Conservation (phyloP, 2,113 vertebrate genomes). For the Thamnophis sirtalis region DNA sequence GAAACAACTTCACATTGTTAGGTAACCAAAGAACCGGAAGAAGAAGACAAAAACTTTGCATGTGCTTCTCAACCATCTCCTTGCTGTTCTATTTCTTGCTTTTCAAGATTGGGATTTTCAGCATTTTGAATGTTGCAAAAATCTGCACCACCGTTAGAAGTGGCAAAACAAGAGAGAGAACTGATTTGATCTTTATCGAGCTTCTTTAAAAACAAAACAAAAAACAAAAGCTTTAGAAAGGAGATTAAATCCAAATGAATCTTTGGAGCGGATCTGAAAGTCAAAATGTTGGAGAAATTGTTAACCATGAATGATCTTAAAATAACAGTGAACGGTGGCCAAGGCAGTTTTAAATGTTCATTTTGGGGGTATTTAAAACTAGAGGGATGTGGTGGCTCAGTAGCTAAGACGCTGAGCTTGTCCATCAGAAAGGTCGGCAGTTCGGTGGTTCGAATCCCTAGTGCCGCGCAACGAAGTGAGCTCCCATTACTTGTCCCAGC, state of each 20-base stretch:
- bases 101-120: neutral
- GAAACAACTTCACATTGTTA: neutral
- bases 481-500: too few relatives aligned
- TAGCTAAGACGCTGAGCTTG: too few relatives aligned
- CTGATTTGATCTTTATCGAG: neutral
- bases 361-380: neutral
- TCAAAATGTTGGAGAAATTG: neutral
- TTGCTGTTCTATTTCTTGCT: neutral
- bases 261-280: neutral
- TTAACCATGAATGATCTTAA: neutral
- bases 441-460: too few relatives aligned
- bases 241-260: too few relatives aligned
- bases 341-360: too few relatives aligned
- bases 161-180: neutral
- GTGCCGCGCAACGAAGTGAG: too few relatives aligned
- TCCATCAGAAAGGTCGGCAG: too few relatives aligned
- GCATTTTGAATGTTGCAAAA: neutral
- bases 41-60: neutral
- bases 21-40: neutral
- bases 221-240: neutral
- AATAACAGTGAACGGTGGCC: neutral
- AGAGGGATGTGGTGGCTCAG: too few relatives aligned
- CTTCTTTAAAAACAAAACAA: neutral
- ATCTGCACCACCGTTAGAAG: neutral
- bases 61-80: too few relatives aligned